Base-by-base conservation (phyloP, 2,797 vertebrate genomes). In the Epinephelus coioides region DNA sequence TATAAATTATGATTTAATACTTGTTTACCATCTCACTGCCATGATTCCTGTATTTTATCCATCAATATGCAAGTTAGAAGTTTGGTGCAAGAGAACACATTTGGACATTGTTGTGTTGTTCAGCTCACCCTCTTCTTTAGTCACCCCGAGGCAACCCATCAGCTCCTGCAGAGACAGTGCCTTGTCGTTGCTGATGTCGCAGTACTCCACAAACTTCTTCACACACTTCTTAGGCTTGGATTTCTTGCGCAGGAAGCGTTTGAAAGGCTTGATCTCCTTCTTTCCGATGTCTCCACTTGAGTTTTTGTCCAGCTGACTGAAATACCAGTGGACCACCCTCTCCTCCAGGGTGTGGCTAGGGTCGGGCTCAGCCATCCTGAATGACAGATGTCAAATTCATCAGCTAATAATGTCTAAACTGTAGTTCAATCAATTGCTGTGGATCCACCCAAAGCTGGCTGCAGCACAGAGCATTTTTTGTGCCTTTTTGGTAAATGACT, bases 191-290 rank as follows among this genome's bases (percentile, higher is more conserved):
- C 97, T 97, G 84, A 96, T 94, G 74, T 99, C 98, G 2, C 98
- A 99, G 86, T 98, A 99, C 84, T 99, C 98, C 76, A 98, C 98
- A 81, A 99, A 99, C 92, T 97, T 98, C 94, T 98, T 98, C 86
- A 99, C 97, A 13, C 98, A 99, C 83, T 99, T 99, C 86, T 98
- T 99, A 6, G 98, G 98, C 87, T 99, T 98, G 76, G 98, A 97
- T 69, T 99, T 99, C 88, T 99, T 99, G 79, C 98, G 96, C 51
- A 99, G 94, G 83, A 99, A 96, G 54, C 97, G 96, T 89, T 98
- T 99, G 91, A 99, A 98, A 4, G 98, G 97, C 62, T 99, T 99
- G 85, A 99, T 97, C 91, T 99, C 98, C 86, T 99, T 99, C 89
- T 99, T 99, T 76, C 98, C 97, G 0, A 99, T 98, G 90, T 99